Percentiles rank a stretch among this genome's conserved stretches.
Conservation (phyloP, 2,888 invertebrate genomes). For the Plebejus argus region DNA sequence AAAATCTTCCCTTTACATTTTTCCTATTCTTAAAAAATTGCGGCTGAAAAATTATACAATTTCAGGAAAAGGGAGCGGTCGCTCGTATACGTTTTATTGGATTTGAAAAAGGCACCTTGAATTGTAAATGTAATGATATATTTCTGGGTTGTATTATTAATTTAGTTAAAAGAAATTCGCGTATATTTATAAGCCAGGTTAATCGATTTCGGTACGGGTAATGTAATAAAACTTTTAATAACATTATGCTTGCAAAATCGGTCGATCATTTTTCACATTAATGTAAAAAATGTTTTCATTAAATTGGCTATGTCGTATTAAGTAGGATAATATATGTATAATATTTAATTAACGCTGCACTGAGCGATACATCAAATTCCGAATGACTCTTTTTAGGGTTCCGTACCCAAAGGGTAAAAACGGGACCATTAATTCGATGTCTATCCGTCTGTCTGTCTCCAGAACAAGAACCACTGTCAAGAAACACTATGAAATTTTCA, state of each 20-base stretch:
- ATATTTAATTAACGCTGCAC: no score
- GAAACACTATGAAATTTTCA: no score
- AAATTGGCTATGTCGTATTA: background rate
- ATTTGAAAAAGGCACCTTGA: slow-evolving; percentile 35
- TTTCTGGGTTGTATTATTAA: background rate
- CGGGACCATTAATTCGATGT: no score
- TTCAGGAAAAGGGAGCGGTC: slow-evolving; percentile 48
- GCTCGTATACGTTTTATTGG: slow-evolving; percentile 50
- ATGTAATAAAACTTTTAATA: background rate
- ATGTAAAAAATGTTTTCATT: background rate
- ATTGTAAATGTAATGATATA: slow-evolving; percentile 21
- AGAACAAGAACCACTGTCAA: no score
- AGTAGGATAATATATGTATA: background rate
- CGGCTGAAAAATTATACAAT: slow-evolving; percentile 58
- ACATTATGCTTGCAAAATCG: background rate
- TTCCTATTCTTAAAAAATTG: slow-evolving; percentile 58
- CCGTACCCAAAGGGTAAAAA: no score
- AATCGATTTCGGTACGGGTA: background rate
- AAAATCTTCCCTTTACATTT: slow-evolving; percentile 64
- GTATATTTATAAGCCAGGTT: background rate
- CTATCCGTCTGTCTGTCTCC: no score
- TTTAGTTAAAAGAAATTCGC: background rate
- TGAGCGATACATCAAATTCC: no score
- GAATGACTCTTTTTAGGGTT: background rate
- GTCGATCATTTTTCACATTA: no score